Conservation (phyloP, 2,113 vertebrate species). For the Limanda limanda region DNA sequence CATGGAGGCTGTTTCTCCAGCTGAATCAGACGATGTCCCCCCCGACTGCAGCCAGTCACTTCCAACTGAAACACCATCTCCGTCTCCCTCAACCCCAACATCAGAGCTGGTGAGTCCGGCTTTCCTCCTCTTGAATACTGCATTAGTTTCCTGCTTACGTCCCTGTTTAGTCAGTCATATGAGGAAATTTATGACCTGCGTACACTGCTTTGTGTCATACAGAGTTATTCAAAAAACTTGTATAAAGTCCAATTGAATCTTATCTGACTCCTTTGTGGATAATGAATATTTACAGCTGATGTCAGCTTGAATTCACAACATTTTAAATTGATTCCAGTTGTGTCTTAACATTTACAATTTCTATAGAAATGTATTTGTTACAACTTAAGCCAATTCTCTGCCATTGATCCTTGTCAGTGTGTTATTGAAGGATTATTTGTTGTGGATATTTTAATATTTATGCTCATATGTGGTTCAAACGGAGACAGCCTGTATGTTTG, state of each 20-base stretch:
- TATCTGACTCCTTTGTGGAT: background rate
- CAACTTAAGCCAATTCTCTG: background rate
- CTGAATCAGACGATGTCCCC: conserved; percentile 40
- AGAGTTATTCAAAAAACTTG: too few species aligned
- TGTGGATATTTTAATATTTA: background rate
- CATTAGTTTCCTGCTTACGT: background rate
- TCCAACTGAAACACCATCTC: conserved; percentile 30
- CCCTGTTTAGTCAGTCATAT: background rate
- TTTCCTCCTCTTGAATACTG: background rate
- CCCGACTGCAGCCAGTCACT: conserved; percentile 39
- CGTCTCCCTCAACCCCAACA: conserved; percentile 23
- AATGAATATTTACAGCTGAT: background rate
- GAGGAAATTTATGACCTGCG: background rate
- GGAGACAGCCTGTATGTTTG: background rate
- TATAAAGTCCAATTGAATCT: too few species aligned
- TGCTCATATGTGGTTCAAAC: background rate
- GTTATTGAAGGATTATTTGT: background rate
- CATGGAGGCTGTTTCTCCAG: background rate
- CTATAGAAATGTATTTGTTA: background rate
- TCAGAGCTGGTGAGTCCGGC: conserved; percentile 64
- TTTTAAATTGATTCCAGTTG: background rate
- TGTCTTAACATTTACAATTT: too few species aligned
- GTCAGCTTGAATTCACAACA: too few species aligned
- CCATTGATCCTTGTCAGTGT: background rate
- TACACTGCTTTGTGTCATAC: background rate